Conservation (phyloP, 2,113 vertebrate species). For the Pituophis catenifer region DNA sequence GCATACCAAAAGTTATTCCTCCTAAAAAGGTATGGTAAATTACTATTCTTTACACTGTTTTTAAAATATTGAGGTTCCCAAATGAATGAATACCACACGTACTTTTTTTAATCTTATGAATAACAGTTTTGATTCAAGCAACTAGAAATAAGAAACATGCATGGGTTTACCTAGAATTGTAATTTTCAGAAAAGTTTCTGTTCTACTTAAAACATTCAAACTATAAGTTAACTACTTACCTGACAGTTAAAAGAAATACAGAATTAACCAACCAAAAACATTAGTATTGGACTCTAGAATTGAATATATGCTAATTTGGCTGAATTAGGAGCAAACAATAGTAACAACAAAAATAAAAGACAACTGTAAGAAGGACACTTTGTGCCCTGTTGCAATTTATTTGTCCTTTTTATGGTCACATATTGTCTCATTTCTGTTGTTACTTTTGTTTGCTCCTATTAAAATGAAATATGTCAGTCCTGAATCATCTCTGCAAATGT, state of each 20-base stretch:
- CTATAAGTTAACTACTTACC: not conserved
- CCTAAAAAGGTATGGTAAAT: not conserved
- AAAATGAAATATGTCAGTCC: not conserved
- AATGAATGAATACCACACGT: not conserved
- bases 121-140: not conserved
- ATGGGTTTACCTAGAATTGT: not conserved
- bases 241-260: not conserved
- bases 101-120: not conserved
- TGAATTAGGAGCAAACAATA: not conserved
- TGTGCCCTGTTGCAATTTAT: too few species aligned
- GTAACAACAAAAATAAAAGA: not conserved
- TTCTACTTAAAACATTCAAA: not conserved
- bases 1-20: not conserved
- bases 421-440: not conserved
- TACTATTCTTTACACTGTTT: not conserved
- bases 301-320: not conserved
- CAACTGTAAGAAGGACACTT: not conserved
- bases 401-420: conserved; percentile 2
- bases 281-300: not conserved
- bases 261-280: not conserved
- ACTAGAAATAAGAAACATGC: not conserved
- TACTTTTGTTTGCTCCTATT: conserved; percentile 5
- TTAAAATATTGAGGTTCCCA: not conserved
- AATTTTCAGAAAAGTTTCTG: not conserved
- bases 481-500: not conserved